Base-by-base conservation (phyloP, 2,888 invertebrate genomes). In the Emesis furor region DNA sequence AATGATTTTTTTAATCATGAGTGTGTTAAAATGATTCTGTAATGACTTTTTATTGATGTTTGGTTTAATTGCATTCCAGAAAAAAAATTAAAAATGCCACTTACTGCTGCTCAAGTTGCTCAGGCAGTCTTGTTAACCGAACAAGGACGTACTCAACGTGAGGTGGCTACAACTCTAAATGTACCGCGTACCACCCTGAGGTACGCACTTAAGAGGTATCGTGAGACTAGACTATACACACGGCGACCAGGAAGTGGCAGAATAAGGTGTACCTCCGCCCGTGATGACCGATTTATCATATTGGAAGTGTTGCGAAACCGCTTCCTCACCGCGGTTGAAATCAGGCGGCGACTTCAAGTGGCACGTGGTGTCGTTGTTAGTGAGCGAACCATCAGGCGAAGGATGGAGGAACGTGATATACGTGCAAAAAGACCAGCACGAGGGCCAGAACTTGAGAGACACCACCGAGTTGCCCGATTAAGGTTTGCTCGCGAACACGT, bases 311-410 rank as follows among this genome's bases (percentile, higher is more conserved):
- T 69, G 32, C 35, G 46, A 46, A 75, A 78, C n/a, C 59, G 42
- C 32, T 74, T 55, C 32, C 68, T 68, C 5, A 78, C 74, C 14
- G 59, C 74, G 2, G 62, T 68, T n/a, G 78, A 79, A 30, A 74
- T 79, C 14, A 55, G 72, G 14, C 71, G 79, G 78, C 79, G 78
- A 10, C 84, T 83, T 30, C 79, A 79, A 76, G 67, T 59, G 2
- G 12, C 67, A 46, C 79, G 83, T 74, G 65, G 78, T 0, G 72
- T 81, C 1, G 78, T 78, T 42, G 87, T 85, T 1, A 85, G 83
- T 65, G 85, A 81, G 65, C 73, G 78, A 65, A 85, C 84, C n/a
- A 75, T 85, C 30, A 85, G 84, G 81, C 81, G 83, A 78, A 62
- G 79, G 30, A 85, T 84, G 85, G 78, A 82, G 78, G 87, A 83